Evolutionary conservation across 2,113 vertebrate species (phyloP), one percentile per base, ranked within the genome.

Genomic region (Reinhardtius hippoglossoides): DNA sequence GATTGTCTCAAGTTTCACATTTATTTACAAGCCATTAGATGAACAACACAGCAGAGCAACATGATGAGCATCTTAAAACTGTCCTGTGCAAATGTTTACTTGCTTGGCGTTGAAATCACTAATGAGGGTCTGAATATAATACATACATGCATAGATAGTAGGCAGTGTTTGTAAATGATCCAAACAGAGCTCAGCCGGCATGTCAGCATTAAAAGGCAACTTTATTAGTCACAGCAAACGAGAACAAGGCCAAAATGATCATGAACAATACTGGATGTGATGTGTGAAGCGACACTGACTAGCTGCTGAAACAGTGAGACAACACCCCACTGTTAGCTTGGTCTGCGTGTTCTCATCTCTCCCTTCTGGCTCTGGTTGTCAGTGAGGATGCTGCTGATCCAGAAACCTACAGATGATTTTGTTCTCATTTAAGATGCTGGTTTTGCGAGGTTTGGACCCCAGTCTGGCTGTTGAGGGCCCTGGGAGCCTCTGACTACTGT

Each of bases 391-490:
- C 44, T 8, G 13, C 44, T 24, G 14, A 61, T 48, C 6, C 7
- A 56, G 1, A 52, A 15, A 24, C 54, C 4, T 9, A 9, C 1
- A 54, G 1, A n/a, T 13, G 4, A 9, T 57, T 57, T 26, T 15
- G 9, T 20, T 40, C 9, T 48, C 31, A 5, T 21, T 23, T 6
- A 10, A 15, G 26, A 4, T 42, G 20, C 37, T 12, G 0, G 5
- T 9, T 7, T 7, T 55, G n/a, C 37, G 37, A 54, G 59, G 21
- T 26, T 57, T 50, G 24, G 0, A 31, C 9, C 54, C 48, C 50
- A n/a, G 46, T 44, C 63, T 73, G 71, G 52, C 9, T 67, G 46
- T 24, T 59, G 26, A 23, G 9, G 79, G 67, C 64, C 37, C 48
- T 31, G 20, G n/a, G 3, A 74, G 42, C 48, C 46, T 18, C 12